Percentiles rank a stretch among this genome's conserved stretches.
Evolutionary conservation across 2,113 vertebrate species (phyloP).

Genomic region (Sylvilagus bachmani): DNA sequence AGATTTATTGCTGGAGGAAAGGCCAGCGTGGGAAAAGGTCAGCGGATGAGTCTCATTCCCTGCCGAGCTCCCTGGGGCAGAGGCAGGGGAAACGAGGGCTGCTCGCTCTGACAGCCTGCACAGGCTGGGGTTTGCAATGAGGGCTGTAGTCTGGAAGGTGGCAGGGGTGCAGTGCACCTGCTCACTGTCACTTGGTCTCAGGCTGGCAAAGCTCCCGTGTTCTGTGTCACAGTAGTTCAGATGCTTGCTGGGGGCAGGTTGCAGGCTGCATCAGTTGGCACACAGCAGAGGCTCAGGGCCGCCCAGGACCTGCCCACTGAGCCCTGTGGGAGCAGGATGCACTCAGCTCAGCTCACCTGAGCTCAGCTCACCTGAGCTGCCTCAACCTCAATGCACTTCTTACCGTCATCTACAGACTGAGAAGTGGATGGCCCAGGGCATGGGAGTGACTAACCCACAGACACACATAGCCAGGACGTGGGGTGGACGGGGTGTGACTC

Average conservation of each 20-base stretch:
- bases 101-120: not conserved
- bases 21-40: not conserved
- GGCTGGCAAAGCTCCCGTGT: not conserved
- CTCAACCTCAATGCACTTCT: not conserved
- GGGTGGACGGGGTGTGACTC: not conserved
- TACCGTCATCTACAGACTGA: not conserved
- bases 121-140: not conserved
- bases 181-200: not conserved
- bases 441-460: not conserved
- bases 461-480: no score
- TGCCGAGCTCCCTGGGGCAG: no score
- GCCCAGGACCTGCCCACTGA: not conserved
- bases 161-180: not conserved
- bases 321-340: rapidly evolving
- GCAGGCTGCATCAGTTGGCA: not conserved
- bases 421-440: not conserved
- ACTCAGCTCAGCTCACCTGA: rapidly evolving
- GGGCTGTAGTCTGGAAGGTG: no score
- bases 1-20: not conserved
- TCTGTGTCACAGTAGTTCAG: no score
- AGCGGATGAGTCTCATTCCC: not conserved
- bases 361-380: no score
- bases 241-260: not conserved
- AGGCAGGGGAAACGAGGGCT: no score
- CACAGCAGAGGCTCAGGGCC: no score